These are phyloP conservation scores for Martes flavigula DNA, from an alignment of 2,797 vertebrate genomes.

Conservation along the genomic window DNA sequence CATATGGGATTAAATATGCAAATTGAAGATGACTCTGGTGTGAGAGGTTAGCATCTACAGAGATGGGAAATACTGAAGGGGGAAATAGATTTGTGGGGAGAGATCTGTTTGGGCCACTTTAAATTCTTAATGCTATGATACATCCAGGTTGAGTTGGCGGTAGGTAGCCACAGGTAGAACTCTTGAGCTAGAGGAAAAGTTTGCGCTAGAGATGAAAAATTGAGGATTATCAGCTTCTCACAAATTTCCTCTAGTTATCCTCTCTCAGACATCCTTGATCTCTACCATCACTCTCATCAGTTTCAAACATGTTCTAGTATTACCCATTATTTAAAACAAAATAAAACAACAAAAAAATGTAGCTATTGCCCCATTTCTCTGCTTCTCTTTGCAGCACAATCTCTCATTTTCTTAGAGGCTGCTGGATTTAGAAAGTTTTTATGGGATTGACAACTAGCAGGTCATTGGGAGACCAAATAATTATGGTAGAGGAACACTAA, in stretches of 20 bases:
- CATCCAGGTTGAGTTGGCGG: neutral
- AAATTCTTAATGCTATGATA: neutral
- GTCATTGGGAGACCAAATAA: neutral
- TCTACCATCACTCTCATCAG: neutral
- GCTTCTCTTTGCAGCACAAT: neutral
- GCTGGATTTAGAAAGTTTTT: neutral
- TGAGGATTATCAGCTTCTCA: neutral
- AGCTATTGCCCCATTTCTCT: neutral
- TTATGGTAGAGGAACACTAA: neutral
- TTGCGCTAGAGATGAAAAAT: neutral
- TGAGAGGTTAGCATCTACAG: neutral
- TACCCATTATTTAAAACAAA: neutral
- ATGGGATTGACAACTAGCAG: neutral
- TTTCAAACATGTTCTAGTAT: constrained; percentile 3
- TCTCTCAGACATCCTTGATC: neutral
- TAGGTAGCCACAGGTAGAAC: neutral
- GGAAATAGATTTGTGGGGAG: neutral
- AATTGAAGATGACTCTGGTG: neutral
- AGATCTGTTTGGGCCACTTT: neutral
- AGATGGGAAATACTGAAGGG: neutral
- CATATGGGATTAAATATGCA: neutral
- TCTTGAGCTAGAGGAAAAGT: neutral
- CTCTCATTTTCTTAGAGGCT: neutral
- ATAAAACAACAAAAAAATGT: neutral
- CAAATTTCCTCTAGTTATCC: neutral